Conservation (phyloP, 2,888 invertebrate genomes). For the Glyphotaelius pellucidus region DNA sequence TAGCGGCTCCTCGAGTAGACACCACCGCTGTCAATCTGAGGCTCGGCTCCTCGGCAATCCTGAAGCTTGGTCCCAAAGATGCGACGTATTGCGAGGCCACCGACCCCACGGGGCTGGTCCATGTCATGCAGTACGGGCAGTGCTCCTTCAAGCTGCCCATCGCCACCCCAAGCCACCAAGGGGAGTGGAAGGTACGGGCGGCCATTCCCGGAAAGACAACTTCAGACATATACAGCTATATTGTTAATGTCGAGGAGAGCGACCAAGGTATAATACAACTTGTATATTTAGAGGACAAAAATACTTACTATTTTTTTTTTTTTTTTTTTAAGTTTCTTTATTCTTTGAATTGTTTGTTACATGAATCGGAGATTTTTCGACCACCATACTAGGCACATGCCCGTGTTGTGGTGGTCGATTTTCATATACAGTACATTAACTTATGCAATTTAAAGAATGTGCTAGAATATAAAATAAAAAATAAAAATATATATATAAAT, state of each 20-base stretch:
- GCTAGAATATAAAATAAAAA: too few relatives aligned
- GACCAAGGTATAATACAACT: neutral
- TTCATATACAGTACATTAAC: too few relatives aligned
- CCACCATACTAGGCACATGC: too few relatives aligned
- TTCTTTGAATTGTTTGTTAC: too few relatives aligned
- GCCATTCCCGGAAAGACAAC: slow-evolving; percentile 54
- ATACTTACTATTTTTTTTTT: too few relatives aligned
- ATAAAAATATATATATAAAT: too few relatives aligned
- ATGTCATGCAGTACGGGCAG: slow-evolving; percentile 45
- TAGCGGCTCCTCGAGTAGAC: too few relatives aligned
- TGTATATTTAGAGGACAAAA: too few relatives aligned
- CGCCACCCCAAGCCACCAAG: slow-evolving; percentile 44
- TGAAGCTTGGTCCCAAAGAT: slow-evolving; percentile 56
- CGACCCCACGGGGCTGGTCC: slow-evolving; percentile 40
- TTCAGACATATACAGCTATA: slow-evolving; percentile 49
- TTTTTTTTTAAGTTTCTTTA: too few relatives aligned
- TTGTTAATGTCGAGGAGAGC: slow-evolving; percentile 45
- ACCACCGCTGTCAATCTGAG: neutral
- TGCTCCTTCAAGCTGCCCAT: slow-evolving; percentile 50
- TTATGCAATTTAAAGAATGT: too few relatives aligned
- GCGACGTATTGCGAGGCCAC: slow-evolving; percentile 56
- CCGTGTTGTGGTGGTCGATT: too few relatives aligned
- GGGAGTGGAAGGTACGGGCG: slow-evolving; percentile 58
- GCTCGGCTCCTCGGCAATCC: neutral
- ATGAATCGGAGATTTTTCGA: too few relatives aligned